Conservation (phyloP, 2,888 invertebrate genomes). For the Drosophila subquinaria region DNA sequence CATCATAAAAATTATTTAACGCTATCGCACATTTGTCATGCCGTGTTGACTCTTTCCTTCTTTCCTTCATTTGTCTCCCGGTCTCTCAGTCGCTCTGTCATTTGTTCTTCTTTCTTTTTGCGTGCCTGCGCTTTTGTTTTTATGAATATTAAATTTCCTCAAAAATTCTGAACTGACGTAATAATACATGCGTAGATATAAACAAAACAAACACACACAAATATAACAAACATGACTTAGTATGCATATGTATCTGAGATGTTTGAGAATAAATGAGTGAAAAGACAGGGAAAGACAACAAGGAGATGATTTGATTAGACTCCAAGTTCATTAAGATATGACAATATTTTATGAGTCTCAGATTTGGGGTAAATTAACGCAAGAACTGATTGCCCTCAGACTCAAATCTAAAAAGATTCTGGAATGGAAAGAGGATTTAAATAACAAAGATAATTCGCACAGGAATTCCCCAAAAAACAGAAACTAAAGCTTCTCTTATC, state of each 20-base stretch:
- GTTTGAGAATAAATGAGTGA: background rate
- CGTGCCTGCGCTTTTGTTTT: slow-evolving; percentile 66
- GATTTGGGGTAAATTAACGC: slow-evolving; percentile 24
- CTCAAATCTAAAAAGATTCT: background rate
- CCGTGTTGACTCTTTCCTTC: slow-evolving; percentile 70
- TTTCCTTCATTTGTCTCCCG: background rate
- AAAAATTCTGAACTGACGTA: slow-evolving; percentile 69
- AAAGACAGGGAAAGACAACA: slow-evolving; percentile 23
- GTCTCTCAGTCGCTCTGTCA: background rate
- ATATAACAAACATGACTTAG: slow-evolving; percentile 10
- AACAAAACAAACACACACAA: slow-evolving; percentile 24
- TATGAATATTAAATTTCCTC: slow-evolving; percentile 77
- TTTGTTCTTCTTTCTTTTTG: slow-evolving; percentile 33
- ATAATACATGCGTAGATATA: slow-evolving; percentile 51
- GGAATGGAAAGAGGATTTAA: background rate
- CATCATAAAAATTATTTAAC: slow-evolving; percentile 80
- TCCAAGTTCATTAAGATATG: slow-evolving; percentile 54
- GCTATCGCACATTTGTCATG: slow-evolving; percentile 80
- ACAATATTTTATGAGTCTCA: slow-evolving; percentile 33
- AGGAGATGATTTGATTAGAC: slow-evolving; percentile 62
- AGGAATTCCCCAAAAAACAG: background rate
- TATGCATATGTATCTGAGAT: background rate
- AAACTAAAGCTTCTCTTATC: background rate
- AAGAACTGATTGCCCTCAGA: background rate
- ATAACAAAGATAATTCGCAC: background rate